phyloP scores from a whole-genome alignment of 1,140 invertebrate species.

The Sarcophaga peregrina region DNA sequence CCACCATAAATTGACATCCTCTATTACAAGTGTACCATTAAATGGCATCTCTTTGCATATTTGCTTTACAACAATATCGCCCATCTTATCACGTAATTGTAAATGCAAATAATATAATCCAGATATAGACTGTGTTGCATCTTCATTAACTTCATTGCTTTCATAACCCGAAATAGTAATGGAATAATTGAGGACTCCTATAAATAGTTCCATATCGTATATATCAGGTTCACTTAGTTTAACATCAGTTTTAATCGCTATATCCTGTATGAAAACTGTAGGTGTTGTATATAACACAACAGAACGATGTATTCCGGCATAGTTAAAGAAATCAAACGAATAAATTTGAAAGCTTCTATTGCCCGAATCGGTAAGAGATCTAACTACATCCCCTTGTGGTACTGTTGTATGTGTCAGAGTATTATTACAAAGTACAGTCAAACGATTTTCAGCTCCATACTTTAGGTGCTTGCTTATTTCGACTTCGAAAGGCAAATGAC shows the following conservation, averaged over 20 bases:
- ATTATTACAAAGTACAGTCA: conserved; percentile 96
- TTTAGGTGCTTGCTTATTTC: conserved; percentile 78
- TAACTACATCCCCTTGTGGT: conserved; percentile 80
- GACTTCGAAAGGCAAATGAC: conserved; percentile 93
- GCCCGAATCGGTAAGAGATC: conserved; percentile 72
- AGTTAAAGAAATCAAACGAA: conserved; percentile 98
- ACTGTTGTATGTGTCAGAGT: conserved; percentile 82
- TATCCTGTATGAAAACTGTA: conserved; percentile 81
- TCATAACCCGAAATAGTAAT: conserved; percentile 45
- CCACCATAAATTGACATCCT: conserved; percentile 89
- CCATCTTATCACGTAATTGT: conserved; percentile 47
- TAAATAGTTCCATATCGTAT: conserved; percentile 43
- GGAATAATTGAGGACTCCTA: conserved; percentile 66
- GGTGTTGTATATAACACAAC: conserved; percentile 91
- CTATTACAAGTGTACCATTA: conserved; percentile 72
- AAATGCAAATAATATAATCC: conserved; percentile 45
- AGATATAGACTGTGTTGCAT: not conserved
- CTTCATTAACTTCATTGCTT: conserved; percentile 16
- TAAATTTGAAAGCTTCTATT: conserved; percentile 80
- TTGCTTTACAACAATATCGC: conserved; percentile 50
- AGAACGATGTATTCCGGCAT: conserved; percentile 94
- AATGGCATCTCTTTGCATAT: conserved; percentile 44
- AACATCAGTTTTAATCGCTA: conserved; percentile 78
- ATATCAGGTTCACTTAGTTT: conserved; percentile 57
- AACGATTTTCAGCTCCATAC: conserved; percentile 77